Evolutionary conservation across 2,888 invertebrate species (phyloP), one percentile per base, ranked within the genome.

Genomic region (Phyto melanocephala): DNA sequence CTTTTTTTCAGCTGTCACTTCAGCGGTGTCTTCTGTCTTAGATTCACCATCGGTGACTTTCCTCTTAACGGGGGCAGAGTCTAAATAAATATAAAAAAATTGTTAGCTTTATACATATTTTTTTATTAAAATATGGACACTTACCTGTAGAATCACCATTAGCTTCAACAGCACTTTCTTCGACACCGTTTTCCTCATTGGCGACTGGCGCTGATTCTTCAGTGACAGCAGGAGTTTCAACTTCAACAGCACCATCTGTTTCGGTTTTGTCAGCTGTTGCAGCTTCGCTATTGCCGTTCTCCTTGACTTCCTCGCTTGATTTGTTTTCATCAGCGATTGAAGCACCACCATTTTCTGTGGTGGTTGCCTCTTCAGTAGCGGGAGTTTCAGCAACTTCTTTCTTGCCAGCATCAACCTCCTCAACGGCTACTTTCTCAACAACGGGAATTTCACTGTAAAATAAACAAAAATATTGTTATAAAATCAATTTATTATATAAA

Each of bases 1-100:
- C 88, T 91, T 91, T 87, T 91, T 91, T 86, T 91, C 91, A 85
- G 91, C 89, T 86, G 91, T 90, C 84, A 90, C 90, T 79, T 82
- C 82, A 80, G 87, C 88, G 72, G 89, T 88, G 83, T 89, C 91
- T 79, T 90, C 90, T 80, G 87, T 86, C 87, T 90, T 90, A 80
- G 86, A 86, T 71, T 88, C 90, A 42, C 65, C 85, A 33, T 82
- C 84, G 58, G 87, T 87, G 42, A 90, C 90, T 91, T 91, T 91
- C 87, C 91, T 90, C 87, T 91, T 91, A 7, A 91, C 91, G 81
- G 91, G 90, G 81, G 90, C 89, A 84, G 84, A 85, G 68, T 89
- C 89, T 89, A 42, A n/a, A 24, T 13, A 10, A 56, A 63, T 17
- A 5, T 45, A 79, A 37, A 71, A 47, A 47, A 47, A 20, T 22